phyloP scores from a whole-genome alignment of 2,888 invertebrate genomes.

The Argynnis bischoffii region DNA sequence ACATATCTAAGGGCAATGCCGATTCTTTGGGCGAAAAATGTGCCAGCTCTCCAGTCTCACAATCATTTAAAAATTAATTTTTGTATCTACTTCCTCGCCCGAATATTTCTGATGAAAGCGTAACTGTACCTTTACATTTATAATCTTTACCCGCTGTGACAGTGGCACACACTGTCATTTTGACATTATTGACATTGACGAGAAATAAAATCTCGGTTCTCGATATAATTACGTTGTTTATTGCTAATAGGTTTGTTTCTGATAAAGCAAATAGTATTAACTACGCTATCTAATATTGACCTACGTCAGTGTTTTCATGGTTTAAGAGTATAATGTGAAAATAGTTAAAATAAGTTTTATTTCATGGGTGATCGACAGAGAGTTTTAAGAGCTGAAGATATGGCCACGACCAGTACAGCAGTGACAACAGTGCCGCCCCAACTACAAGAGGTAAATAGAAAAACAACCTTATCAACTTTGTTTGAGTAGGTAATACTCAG shows the following conservation, averaged over 20 bases:
- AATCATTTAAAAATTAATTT: too few relatives aligned
- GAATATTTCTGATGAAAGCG: too few relatives aligned
- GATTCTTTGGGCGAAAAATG: too few relatives aligned
- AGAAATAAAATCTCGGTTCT: conserved; percentile 5
- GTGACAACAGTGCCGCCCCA: conserved; percentile 68
- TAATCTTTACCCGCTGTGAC: not conserved
- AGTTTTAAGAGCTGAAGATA: conserved; percentile 57
- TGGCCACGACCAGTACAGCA: conserved; percentile 76
- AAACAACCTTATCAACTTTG: conserved; percentile 57
- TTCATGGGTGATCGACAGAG: conserved; percentile 70
- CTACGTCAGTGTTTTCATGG: conserved; percentile 3
- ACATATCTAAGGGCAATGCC: too few relatives aligned
- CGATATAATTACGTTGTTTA: conserved; percentile 6
- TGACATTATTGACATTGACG: conserved; percentile 20
- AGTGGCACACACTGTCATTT: conserved; percentile 8
- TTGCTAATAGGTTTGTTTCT: conserved; percentile 22
- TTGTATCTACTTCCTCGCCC: too few relatives aligned
- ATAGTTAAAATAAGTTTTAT: conserved; percentile 39
- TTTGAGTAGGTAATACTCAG: conserved; percentile 55
- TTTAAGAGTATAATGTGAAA: conserved; percentile 46
- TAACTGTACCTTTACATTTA: not conserved
- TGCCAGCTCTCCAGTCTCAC: too few relatives aligned
- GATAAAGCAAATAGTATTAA: conserved; percentile 12
- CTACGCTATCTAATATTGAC: conserved; percentile 21
- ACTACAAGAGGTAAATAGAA: conserved; percentile 64